phyloP scores from a whole-genome alignment of 2,888 invertebrate species.

The Alviniconcha strummeri region DNA sequence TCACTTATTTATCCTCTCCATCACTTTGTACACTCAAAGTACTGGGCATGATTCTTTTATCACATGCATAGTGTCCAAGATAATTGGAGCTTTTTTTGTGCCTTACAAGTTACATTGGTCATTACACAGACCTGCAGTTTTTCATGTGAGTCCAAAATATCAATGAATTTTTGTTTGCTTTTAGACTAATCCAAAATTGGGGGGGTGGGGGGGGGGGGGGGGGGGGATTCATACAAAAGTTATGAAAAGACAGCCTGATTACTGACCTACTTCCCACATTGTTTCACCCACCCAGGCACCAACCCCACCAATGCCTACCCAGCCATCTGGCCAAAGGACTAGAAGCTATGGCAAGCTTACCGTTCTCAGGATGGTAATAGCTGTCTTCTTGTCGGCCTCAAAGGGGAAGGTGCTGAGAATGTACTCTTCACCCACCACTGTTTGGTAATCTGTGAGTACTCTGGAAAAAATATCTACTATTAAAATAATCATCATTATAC shows the following conservation, averaged over 20 bases:
- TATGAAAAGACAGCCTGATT: too few species aligned
- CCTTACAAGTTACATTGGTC: too few species aligned
- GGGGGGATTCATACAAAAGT: not conserved
- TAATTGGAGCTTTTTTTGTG: too few species aligned
- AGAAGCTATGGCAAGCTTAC: slow-evolving; percentile 49
- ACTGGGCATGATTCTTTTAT: too few species aligned
- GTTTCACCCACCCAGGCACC: not conserved
- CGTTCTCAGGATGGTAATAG: slow-evolving; percentile 64
- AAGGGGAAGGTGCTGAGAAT: slow-evolving; percentile 70
- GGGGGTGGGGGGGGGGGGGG: not conserved
- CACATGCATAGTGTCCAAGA: too few species aligned
- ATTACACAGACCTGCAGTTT: too few species aligned
- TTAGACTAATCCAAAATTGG: not conserved
- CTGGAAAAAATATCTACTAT: slow-evolving; percentile 48
- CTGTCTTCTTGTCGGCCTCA: slow-evolving; percentile 68
- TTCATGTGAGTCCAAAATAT: too few species aligned
- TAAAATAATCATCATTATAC: not conserved
- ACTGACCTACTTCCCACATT: too few species aligned
- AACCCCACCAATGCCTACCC: not conserved
- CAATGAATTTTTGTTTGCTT: too few species aligned
- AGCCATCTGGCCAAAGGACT: not conserved
- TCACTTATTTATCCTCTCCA: too few species aligned
- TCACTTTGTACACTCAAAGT: too few species aligned
- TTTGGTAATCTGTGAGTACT: slow-evolving; percentile 66
- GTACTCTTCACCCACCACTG: slow-evolving; percentile 69